Evolutionary conservation across 1,140 invertebrate species (phyloP), one percentile per base, ranked within the genome.

Genomic region (Cydia pomonella): DNA sequence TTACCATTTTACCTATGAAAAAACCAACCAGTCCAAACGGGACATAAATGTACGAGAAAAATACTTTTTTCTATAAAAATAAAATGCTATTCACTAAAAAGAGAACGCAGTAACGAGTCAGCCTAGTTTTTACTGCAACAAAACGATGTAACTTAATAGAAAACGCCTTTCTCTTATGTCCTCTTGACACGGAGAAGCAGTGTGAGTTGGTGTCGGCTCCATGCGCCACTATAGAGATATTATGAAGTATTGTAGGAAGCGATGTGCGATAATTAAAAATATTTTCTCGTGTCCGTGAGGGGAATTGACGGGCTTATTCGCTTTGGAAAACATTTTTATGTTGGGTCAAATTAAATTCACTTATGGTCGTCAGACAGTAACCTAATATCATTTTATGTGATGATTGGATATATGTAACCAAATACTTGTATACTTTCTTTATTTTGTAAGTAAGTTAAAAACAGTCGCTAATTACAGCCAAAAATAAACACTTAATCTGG

Each of bases 101-200:
- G 50, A 59, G 53, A 59, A 59, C n/a, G 53, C 53, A 59, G 53
- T 59, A 59, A 59, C 53, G 47, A 50, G 47, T 50, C 47, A 50
- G 47, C n/a, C 47, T 50, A 18, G 16, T 18, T 50, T 50, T 7
- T 50, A 59, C n/a, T 18, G 0, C 18, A n/a, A 59, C 53, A 59
- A 59, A 59, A 59, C 9, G 53, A 59, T 23, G 53, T 23, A 59
- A 59, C 18, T 59, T 12, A 59, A 21, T 59, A 59, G 6, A 59
- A 59, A 59, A 10, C 1, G 23, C 21, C 53, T 23, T 21, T 23
- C 53, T 23, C 53, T 59, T 59, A 59, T 10, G 21, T 23, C 53
- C 53, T 59, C 4, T 59, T 59, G 3, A 3, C 1, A 23, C 21
- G 18, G 21, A 10, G 21, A 21, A 59, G 53, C 53, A 59, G 10